Conservation (phyloP, 2,113 vertebrate genomes). For the Corapipo altera region DNA sequence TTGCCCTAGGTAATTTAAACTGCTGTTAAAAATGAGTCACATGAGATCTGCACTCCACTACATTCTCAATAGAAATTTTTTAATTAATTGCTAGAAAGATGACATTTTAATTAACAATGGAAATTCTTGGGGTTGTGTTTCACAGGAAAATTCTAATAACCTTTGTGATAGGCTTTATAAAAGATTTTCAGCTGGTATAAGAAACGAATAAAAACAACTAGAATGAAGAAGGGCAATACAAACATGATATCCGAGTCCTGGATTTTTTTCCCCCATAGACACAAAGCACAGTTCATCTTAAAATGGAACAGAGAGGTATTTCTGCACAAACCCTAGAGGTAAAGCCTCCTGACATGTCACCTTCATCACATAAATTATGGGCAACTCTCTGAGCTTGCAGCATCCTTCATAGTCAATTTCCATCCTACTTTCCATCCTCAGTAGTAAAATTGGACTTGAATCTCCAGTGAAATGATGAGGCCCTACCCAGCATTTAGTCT, state of each 20-base stretch:
- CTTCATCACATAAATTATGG: neutral
- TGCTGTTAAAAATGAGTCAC: neutral
- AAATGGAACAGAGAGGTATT: neutral
- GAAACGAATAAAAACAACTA: neutral
- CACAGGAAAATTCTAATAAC: neutral
- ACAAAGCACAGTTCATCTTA: neutral
- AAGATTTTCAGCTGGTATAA: neutral
- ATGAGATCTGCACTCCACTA: neutral
- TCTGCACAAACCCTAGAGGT: neutral
- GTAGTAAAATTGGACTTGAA: neutral
- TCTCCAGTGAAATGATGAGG: accelerated
- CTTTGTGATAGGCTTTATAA: neutral
- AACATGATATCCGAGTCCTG: neutral
- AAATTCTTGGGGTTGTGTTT: neutral
- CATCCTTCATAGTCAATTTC: neutral
- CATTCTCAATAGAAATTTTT: neutral
- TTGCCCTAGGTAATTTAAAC: neutral
- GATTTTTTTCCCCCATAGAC: neutral
- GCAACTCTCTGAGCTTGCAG: neutral
- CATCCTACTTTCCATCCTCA: neutral
- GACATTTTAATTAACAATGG: neutral
- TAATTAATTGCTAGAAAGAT: conserved; percentile 6
- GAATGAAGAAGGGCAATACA: neutral
- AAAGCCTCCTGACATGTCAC: neutral
- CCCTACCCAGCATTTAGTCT: neutral